phyloP scores from a whole-genome alignment of 2,888 invertebrate species.

The Eupelmus urozonus region DNA sequence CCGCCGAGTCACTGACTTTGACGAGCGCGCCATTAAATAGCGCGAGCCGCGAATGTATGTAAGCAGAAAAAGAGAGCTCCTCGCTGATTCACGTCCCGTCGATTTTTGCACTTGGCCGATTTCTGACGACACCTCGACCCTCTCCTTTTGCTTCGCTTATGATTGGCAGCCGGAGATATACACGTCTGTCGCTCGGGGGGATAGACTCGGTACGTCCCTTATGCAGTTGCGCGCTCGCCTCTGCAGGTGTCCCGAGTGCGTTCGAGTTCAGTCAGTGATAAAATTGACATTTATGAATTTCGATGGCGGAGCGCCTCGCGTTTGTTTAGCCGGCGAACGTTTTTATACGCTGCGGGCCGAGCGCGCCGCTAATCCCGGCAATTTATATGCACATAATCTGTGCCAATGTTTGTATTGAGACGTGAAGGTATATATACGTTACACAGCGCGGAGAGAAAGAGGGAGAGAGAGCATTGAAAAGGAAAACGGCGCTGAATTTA shows the following conservation, averaged over 20 bases:
- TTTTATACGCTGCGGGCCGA: background rate
- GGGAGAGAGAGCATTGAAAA: no score
- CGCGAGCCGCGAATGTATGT: background rate
- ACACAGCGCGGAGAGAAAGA: background rate
- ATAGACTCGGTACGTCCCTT: no score
- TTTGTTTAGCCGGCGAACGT: background rate
- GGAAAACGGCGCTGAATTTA: no score
- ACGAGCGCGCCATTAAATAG: conserved; percentile 35
- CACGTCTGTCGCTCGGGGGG: no score
- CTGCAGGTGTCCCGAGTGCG: conserved; percentile 1
- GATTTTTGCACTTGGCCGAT: conserved; percentile 51
- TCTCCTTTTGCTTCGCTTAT: background rate
- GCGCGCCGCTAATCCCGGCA: background rate
- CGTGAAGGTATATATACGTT: background rate
- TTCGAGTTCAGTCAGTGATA: conserved; percentile 8
- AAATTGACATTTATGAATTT: conserved; percentile 30
- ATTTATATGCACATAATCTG: conserved; percentile 26
- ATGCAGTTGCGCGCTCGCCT: background rate
- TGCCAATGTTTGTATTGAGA: conserved; percentile 10
- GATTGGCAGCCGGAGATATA: no score
- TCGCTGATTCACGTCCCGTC: conserved; percentile 45
- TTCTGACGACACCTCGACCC: conserved; percentile 15
- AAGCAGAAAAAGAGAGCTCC: no score
- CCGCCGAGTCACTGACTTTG: conserved; percentile 53
- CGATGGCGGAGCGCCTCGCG: background rate